Evolutionary conservation across 2,797 vertebrate genomes (phyloP).

Genomic region (Xenopus petersii): DNA sequence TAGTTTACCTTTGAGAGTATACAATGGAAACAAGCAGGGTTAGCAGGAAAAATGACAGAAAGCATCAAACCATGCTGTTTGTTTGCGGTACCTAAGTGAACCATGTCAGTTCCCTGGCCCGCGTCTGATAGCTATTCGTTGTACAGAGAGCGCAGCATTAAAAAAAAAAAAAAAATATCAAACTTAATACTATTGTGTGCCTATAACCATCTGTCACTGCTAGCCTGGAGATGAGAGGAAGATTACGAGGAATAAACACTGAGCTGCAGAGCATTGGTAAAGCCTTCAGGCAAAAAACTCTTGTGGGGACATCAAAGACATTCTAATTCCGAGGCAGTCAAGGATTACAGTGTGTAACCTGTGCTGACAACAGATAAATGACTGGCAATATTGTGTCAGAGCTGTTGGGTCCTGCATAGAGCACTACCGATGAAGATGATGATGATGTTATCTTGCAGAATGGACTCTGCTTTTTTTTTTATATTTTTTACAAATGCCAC

Average conservation of each 20-base stretch:
- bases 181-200: conserved; percentile 98
- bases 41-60: conserved; percentile 79
- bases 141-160: conserved; percentile 79
- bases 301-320: conserved; percentile 89
- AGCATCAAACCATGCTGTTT: conserved; percentile 76
- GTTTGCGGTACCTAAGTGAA: conserved; percentile 87
- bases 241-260: conserved; percentile 93
- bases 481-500: conserved; percentile 71
- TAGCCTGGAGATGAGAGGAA: conserved; percentile 97
- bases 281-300: conserved; percentile 90
- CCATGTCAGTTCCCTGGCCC: conserved; percentile 82
- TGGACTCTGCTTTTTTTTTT: conserved; percentile 75
- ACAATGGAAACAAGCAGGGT: conserved; percentile 79
- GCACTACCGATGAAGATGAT: conserved; percentile 69
- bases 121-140: conserved; percentile 91
- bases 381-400: conserved; percentile 84
- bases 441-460: conserved; percentile 82
- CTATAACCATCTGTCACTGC: conserved; percentile 99
- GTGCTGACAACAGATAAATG: conserved; percentile 91
- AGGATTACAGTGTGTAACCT: conserved; percentile 98
- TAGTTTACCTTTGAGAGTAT: conserved; percentile 93
- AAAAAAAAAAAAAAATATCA: conserved; percentile 69
- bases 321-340: conserved; percentile 95
- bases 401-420: conserved; percentile 79
- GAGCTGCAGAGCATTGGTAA: conserved; percentile 87